A percentile compares a stretch with the other conserved stretches of the same genome.
Conservation (phyloP, 2,888 invertebrate species). For the Polia nebulosa region DNA sequence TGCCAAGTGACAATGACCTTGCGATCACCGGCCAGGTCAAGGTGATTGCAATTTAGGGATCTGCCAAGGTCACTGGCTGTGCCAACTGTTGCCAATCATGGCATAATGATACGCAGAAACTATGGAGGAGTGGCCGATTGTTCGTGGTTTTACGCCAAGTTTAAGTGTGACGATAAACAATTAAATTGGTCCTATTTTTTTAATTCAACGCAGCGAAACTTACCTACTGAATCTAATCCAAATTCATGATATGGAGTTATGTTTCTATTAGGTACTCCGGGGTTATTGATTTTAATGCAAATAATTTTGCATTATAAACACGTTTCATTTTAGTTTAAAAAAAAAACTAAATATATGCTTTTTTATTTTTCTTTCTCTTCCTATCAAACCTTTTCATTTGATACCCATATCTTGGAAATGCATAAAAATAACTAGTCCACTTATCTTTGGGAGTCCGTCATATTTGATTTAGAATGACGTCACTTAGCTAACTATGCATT, state of each 20-base stretch:
- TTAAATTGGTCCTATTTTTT: constrained; percentile 3
- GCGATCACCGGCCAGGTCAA: constrained; percentile 74
- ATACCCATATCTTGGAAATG: no score
- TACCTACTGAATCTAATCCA: neutral
- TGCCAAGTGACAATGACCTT: constrained; percentile 78
- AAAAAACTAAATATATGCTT: no score
- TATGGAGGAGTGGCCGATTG: constrained; percentile 38
- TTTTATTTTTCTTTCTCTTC: no score
- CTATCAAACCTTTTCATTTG: no score
- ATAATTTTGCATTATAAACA: neutral
- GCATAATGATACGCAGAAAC: constrained; percentile 52
- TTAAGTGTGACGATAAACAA: constrained; percentile 25
- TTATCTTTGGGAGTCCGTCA: no score
- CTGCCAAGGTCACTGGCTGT: constrained; percentile 74
- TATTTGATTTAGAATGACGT: no score
- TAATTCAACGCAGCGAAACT: neutral
- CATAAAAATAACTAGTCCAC: no score
- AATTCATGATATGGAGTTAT: neutral
- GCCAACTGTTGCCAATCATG: constrained; percentile 69
- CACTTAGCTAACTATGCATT: no score
- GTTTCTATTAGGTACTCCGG: neutral
- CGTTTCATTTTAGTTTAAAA: no score
- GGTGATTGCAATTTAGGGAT: constrained; percentile 74
- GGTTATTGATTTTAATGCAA: neutral
- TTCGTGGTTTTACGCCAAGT: constrained; percentile 25